Base-by-base conservation (phyloP, 1,140 invertebrate genomes). In the Octopus sinensis region DNA sequence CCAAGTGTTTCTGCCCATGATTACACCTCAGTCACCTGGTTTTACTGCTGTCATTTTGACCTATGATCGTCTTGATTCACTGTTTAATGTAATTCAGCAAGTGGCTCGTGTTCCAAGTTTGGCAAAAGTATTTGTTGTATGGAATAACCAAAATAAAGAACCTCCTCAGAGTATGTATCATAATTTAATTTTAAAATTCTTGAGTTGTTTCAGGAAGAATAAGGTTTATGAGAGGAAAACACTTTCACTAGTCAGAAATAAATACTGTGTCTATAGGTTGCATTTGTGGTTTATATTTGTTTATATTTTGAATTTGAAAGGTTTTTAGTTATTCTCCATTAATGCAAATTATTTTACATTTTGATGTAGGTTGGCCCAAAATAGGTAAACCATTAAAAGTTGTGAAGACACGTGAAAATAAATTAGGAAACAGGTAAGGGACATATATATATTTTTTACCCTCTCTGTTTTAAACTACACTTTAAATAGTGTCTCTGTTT, bases 31-130 rank as follows among this genome's bases (percentile, higher is more conserved):
- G 88, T 93, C 94, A 30, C 93, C 95, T 86, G 97, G 97, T 71
- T 99, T 99, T 90, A 99, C 98, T 0, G 96, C 99, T 83, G 96
- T 99, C 0, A 96, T 99, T 87, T 91, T 99, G 43, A 99, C 98
- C 0, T 99, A 98, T 86, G 97, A 99, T 90, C 91, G 98, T 73
- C 96, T 99, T 95, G 89, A 92, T 87, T 96, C 99, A 10, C 92
- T 99, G 6, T 94, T 97, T 84, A 95, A 96, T 86, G 96, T 96
- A 0, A 91, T 99, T 62, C 95, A 95, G 86, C 87, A 88, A 79
- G 92, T 99, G 1, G 94, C 97, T 84, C 96, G 96, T 1, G 91
- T 99, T 53, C 97, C 98, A 0, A 98, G 98, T 92, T 92, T 99
- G 73, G 97, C 99, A 89, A 98, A 98, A 92, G 96, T 99, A 5